Base-by-base conservation (phyloP, 1,140 invertebrate species). In the Charaxes varanes region DNA sequence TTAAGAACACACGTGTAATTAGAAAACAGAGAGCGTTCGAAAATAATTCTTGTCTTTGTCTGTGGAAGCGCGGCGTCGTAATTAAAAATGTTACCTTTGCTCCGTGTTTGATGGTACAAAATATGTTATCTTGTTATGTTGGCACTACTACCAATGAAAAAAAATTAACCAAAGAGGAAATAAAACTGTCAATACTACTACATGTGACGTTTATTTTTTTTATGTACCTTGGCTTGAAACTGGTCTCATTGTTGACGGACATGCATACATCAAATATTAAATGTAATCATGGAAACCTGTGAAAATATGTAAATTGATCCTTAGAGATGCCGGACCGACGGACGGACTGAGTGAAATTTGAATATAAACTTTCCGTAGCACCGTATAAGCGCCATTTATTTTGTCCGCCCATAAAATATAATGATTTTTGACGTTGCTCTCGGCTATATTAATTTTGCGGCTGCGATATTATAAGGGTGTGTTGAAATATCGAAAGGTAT, bases 271-370 rank as follows among this genome's bases (percentile, higher is more conserved):
- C 8, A 36, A 38, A 37, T 26, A 31, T 43, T 57, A 56, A 72
- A 65, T 50, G 60, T 64, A 66, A 70, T 63, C 60, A 59, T 49
- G 53, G 66, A 71, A 79, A 77, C 77, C 77, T 77, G 71, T 70
- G 66, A 76, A 76, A 71, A 79, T 81, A 82, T 82, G 78, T 76
- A 82, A 82, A 82, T 82, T 73, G 74, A 76, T 79, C 78, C 72
- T 79, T 55, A 50, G 74, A 82, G 77, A 77, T 77, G 70, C 54
- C 65, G 65, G 74, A 65, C 69, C 54, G 58, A 56, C 59, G 59
- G 58, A 56, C 59, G 59, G 65, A 67, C 64, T 57, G 61, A 67
- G 55, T 70, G 62, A 67, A 76, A 80, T 82, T 80, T 79, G 74
- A 82, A 82, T 82, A 74, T 78, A 80, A 79, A 82, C 72, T 82